Conservation (phyloP, 1,140 invertebrate genomes). For the Stratiolaelaps scimitus region DNA sequence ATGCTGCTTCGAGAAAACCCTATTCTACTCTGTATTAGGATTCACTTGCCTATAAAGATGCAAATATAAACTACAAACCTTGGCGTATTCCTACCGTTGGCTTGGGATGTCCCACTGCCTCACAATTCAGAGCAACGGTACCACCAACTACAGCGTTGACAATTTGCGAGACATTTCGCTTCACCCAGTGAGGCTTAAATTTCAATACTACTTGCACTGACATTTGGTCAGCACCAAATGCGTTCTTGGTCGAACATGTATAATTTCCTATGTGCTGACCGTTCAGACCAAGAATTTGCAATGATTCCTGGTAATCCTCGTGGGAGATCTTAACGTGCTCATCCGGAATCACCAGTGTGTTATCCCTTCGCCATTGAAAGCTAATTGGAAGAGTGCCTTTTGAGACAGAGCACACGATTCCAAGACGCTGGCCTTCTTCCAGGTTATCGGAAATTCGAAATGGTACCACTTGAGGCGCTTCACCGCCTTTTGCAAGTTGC, state of each 20-base stretch:
- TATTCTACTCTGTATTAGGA: too few relatives aligned
- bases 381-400: constrained; percentile 10
- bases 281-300: constrained; percentile 41
- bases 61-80: neutral
- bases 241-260: constrained; percentile 58
- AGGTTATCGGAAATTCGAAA: neutral
- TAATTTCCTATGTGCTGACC: constrained; percentile 56
- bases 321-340: neutral
- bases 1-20: too few relatives aligned
- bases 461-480: neutral
- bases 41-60: too few relatives aligned
- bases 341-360: neutral
- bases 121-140: constrained; percentile 29
- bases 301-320: constrained; percentile 27
- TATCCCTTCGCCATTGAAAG: constrained; percentile 31
- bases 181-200: constrained; percentile 11
- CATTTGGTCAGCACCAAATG: constrained; percentile 48
- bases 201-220: constrained; percentile 1
- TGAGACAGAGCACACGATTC: constrained; percentile 4
- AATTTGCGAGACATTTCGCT: neutral
- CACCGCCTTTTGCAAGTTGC: neutral
- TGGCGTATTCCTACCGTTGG: constrained; percentile 30
- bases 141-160: constrained; percentile 14
- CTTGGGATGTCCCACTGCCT: constrained; percentile 32
- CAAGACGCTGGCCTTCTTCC: constrained; percentile 2